Base-by-base conservation (phyloP, 2,797 vertebrate species). In the Champsocephalus esox region DNA sequence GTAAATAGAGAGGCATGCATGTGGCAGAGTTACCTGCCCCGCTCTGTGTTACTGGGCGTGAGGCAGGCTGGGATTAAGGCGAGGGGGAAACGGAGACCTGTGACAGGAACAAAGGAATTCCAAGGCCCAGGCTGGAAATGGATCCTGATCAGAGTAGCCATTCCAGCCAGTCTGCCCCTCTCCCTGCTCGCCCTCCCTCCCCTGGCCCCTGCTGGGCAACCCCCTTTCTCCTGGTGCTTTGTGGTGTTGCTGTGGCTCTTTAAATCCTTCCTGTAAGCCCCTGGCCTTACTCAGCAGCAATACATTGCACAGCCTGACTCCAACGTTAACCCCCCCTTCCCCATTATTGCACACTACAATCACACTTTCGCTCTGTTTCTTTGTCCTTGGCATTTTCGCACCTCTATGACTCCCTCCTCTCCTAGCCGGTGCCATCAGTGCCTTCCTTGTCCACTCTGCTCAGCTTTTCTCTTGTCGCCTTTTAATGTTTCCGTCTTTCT, bases 31-130 rank as follows among this genome's bases (percentile, higher is more conserved):
- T 94, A 95, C 93, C 94, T 94, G 93, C 83, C 77, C 84, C 68
- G 81, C 82, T 90, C 87, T 87, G 70, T 89, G 92, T 91, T 90
- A 89, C 89, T 88, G 85, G 90, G 90, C 70, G 87, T 87, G 85
- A 92, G 91, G 90, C 89, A 82, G 89, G 68, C 89, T 61, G 65
- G 89, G 93, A 94, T 94, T 92, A 92, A 86, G 88, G 84, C 83
- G 6, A 80, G 82, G 75, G 82, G 87, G 85, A 91, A 93, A 92
- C 79, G 49, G 93, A 93, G 92, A 93, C 91, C 93, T 93, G 88
- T 91, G 84, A 90, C 90, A 89, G 89, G 92, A 94, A 94, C 92
- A 94, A 94, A 92, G 82, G 93, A 94, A 94, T 95, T 95, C 94
- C 91, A 91, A 79, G 86, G 88, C 88, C 91, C 74, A 28, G 75